Percentiles rank a stretch among this genome's conserved stretches.
These are phyloP conservation scores for Anagyrus pseudococci DNA, from an alignment of 2,888 invertebrate genomes.

Conservation along the genomic window DNA sequence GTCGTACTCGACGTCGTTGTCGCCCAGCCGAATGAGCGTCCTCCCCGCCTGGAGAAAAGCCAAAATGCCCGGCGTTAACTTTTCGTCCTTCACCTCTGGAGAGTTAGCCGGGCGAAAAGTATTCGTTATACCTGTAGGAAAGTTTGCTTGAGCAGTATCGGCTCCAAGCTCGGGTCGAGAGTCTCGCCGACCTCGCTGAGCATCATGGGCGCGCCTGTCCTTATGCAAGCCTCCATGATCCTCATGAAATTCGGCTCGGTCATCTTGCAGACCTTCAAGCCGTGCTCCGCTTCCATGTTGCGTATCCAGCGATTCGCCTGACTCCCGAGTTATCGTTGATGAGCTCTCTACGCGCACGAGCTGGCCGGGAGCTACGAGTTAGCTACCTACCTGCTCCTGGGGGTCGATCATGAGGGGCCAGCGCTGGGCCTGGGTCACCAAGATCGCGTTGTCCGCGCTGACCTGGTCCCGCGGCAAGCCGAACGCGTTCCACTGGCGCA, in stretches of 20 bases:
- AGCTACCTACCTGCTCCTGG: constrained; percentile 81
- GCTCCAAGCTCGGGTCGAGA: constrained; percentile 85
- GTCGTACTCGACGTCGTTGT: constrained; percentile 90
- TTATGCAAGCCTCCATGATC: constrained; percentile 80
- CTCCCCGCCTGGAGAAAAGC: constrained; percentile 71
- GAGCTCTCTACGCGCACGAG: too few species aligned
- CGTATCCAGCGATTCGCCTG: constrained; percentile 92
- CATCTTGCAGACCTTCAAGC: constrained; percentile 79
- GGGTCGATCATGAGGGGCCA: constrained; percentile 96
- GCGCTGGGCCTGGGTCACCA: constrained; percentile 81
- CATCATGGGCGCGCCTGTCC: constrained; percentile 84
- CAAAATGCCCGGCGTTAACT: neutral
- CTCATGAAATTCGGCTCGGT: constrained; percentile 79
- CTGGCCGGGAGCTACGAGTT: too few species aligned
- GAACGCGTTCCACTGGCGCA: constrained; percentile 88
- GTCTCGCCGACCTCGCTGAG: constrained; percentile 89
- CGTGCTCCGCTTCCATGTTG: constrained; percentile 81
- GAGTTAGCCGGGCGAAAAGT: too few species aligned
- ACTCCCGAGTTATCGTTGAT: neutral
- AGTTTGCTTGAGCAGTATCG: constrained; percentile 82
- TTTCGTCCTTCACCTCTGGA: neutral
- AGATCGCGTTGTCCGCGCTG: constrained; percentile 91
- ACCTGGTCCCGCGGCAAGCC: constrained; percentile 87
- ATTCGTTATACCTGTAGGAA: constrained; percentile 69
- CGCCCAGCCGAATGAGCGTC: constrained; percentile 82